phyloP scores from a whole-genome alignment of 2,888 invertebrate genomes.

The Gandaritis pyraliata region DNA sequence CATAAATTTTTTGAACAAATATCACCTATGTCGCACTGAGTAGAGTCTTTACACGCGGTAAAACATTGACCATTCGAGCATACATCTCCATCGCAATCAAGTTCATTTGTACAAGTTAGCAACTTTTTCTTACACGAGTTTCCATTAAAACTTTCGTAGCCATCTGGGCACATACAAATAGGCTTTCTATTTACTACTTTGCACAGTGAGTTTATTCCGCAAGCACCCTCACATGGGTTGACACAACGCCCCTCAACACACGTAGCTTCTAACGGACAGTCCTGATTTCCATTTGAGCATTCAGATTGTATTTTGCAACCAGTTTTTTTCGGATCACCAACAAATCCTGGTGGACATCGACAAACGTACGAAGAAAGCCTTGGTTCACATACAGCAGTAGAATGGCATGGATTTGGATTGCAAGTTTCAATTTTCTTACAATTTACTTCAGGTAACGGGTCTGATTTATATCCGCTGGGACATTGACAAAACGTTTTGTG shows the following conservation, averaged over 20 bases:
- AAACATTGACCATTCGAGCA: slow-evolving; percentile 94
- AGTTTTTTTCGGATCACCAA: slow-evolving; percentile 89
- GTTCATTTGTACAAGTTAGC: slow-evolving; percentile 87
- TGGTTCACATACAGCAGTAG: slow-evolving; percentile 90
- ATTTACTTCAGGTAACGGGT: slow-evolving; percentile 93
- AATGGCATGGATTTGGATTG: slow-evolving; percentile 91
- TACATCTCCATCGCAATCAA: slow-evolving; percentile 91
- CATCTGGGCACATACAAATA: slow-evolving; percentile 91
- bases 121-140: slow-evolving; percentile 89
- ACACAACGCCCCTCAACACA: slow-evolving; percentile 89
- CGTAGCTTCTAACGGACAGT: slow-evolving; percentile 90
- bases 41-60: slow-evolving; percentile 89
- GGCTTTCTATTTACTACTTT: slow-evolving; percentile 90
- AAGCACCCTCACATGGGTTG: slow-evolving; percentile 92
- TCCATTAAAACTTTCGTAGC: slow-evolving; percentile 87
- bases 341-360: slow-evolving; percentile 89
- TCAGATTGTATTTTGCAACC: slow-evolving; percentile 92
- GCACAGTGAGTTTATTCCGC: slow-evolving; percentile 92
- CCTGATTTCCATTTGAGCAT: slow-evolving; percentile 88
- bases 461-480: slow-evolving; percentile 91
- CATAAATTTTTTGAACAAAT: slow-evolving; percentile 91
- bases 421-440: slow-evolving; percentile 90
- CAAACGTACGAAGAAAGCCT: slow-evolving; percentile 89
- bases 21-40: slow-evolving; percentile 92
- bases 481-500: slow-evolving; percentile 94